Evolutionary conservation across 2,888 invertebrate species (phyloP), one percentile per base, ranked within the genome.

Genomic region (Pterostichus niger): DNA sequence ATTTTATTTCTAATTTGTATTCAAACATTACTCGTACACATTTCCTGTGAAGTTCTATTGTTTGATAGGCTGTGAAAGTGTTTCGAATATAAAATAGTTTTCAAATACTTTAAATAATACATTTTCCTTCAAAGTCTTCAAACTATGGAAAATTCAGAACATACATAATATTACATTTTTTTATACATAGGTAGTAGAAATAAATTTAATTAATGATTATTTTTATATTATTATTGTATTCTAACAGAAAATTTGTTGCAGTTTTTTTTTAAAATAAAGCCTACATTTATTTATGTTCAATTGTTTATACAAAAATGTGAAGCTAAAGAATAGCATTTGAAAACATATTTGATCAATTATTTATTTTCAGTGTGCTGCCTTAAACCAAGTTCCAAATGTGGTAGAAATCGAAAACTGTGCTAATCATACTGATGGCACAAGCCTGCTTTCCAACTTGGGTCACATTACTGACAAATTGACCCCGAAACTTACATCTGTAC

Each of bases 401-500:
- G 88, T 89, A 71, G 88, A 89, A 31, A 92, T 92, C 85, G 90
- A 90, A 84, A 88, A 90, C 73, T 92, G 92, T 85, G 91, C 91
- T 83, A 90, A 90, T 84, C 87, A 87, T 80, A 84, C 86, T 3
- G 87, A 88, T 76, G 90, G 89, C 85, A 90, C 91, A 83, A 87
- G 85, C 3, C 88, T 92, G 59, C 89, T 93, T 33, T 91, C 92
- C 0, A 82, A 89, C 0, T 90, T 92, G 83, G 95, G 94, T 0
- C 91, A 92, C 85, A 89, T 92, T 86, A 93, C 93, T 0, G 89
- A 90, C 83, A 86, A 87, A 0, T 90, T 94, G 4, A 90, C 91
- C 86, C 90, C 92, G 0, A 92, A 93, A 0, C 89, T 95, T 10
- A 87, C 88, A 33, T 93, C 92, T 84, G 95, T 95, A 17, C 95